Conservation (phyloP, 1,140 invertebrate genomes). For the Macrotrachela quadricornifera region DNA sequence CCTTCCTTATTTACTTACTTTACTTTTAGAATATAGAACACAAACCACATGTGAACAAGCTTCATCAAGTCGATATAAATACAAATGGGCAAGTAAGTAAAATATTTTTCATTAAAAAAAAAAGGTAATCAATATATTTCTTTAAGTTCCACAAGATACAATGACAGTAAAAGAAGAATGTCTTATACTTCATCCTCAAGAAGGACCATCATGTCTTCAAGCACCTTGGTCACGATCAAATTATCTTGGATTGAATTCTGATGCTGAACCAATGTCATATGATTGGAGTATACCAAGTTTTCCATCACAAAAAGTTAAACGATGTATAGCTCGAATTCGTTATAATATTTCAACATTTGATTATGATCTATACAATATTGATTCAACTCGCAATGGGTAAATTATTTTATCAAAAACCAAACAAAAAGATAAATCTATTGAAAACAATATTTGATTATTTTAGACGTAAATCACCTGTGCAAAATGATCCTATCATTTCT, state of each 20-base stretch:
- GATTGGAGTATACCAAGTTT: slow-evolving; percentile 26
- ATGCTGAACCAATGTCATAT: slow-evolving; percentile 17
- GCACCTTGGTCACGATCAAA: slow-evolving; percentile 25
- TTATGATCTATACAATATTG: slow-evolving; percentile 22
- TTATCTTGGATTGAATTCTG: slow-evolving; percentile 23
- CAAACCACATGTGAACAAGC: too few species aligned
- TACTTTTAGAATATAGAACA: too few species aligned
- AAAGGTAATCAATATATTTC: not conserved
- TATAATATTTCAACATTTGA: slow-evolving; percentile 29
- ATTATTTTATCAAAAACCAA: slow-evolving; percentile 9
- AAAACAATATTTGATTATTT: not conserved
- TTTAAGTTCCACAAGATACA: not conserved
- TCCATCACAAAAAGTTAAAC: slow-evolving; percentile 20
- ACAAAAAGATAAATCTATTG: not conserved
- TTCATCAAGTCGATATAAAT: too few species aligned
- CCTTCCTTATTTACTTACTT: too few species aligned
- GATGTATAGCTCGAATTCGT: slow-evolving; percentile 25
- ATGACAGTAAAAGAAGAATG: slow-evolving; percentile 15
- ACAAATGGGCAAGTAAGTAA: not conserved
- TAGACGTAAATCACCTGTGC: slow-evolving; percentile 8
- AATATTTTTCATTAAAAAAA: not conserved
- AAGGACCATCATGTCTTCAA: slow-evolving; percentile 19
- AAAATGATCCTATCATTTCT: slow-evolving; percentile 14
- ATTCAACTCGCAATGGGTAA: slow-evolving; percentile 16
- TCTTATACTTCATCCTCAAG: slow-evolving; percentile 16